Evolutionary conservation across 2,113 vertebrate species (phyloP), one percentile per base, ranked within the genome.

Genomic region (Brienomyrus longianalis): DNA sequence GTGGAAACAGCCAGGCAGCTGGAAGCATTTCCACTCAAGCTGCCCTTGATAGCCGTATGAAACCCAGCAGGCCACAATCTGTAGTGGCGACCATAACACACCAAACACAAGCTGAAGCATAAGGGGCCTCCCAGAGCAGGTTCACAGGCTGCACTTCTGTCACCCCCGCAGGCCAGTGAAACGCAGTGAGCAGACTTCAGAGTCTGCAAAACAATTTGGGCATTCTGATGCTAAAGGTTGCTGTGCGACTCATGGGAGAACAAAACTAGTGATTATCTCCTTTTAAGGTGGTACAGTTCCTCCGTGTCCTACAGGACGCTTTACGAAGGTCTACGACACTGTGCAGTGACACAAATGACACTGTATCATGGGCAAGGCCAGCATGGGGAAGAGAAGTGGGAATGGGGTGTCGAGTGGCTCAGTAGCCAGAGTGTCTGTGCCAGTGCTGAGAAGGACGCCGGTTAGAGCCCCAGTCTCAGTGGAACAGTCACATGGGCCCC

Each of bases 61-160:
- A 91, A 90, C 91, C 88, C 70, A 91, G 90, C 83, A 88, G 88
- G 89, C 91, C 89, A 90, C 91, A 91, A 94, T 91, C 48, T 85
- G 90, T 91, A 92, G 48, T 93, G 89, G 92, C 93, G 91, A 86
- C 88, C 92, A 91, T 92, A 92, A 92, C 93, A 91, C 93, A 93
- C 92, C 93, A 91, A 50, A 92, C 93, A 90, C 9, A 8, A 80
- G 9, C 35, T 19, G 74, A 43, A 80, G 1, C 74, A 80, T 19
- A 21, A 2, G 10, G 5, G 35, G 15, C 7, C 9, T 1, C 45
- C 48, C 3, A 9, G 48, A 43, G 88, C 89, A 87, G 84, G 15
- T 19, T 70, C 52, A 84, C 39, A 86, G 56, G 21, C 21, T 35
- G 83, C 62, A 66, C 19, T 66, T 21, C 35, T 43, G 56, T 35